Conservation (phyloP, 2,888 invertebrate genomes). For the Apotomis capreana region DNA sequence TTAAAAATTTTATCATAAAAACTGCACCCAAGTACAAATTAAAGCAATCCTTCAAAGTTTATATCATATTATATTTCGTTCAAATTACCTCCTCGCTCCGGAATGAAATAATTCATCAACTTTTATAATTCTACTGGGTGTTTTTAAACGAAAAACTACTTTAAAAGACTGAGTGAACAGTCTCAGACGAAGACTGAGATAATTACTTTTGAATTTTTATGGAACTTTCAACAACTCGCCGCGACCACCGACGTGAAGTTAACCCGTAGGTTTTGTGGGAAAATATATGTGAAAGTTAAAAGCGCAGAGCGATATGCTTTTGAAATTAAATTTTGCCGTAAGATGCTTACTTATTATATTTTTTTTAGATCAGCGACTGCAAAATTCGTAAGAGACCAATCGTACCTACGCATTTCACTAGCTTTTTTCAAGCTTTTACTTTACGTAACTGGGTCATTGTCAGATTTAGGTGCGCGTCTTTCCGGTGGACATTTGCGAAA, state of each 20-base stretch:
- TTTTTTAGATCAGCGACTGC: too few species aligned
- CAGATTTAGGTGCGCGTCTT: too few species aligned
- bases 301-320: background rate
- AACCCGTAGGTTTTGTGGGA: constrained; percentile 24
- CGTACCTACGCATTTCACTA: too few species aligned
- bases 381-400: too few species aligned
- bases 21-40: too few species aligned
- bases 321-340: background rate
- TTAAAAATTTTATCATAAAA: too few species aligned
- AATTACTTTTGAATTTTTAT: constrained; percentile 40
- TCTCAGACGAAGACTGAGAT: constrained; percentile 18
- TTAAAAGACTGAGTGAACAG: constrained; percentile 17
- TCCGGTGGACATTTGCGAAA: too few species aligned
- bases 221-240: constrained; percentile 28
- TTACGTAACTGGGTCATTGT: too few species aligned
- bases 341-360: too few species aligned
- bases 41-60: too few species aligned
- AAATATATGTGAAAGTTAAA: background rate
- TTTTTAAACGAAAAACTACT: constrained; percentile 6
- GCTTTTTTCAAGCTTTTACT: too few species aligned
- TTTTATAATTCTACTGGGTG: background rate
- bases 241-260: constrained; percentile 28
- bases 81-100: background rate
- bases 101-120: background rate
- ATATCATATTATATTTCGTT: too few species aligned